Base-by-base conservation (phyloP, 2,888 invertebrate genomes). In the Minunthozetes semirufus region DNA sequence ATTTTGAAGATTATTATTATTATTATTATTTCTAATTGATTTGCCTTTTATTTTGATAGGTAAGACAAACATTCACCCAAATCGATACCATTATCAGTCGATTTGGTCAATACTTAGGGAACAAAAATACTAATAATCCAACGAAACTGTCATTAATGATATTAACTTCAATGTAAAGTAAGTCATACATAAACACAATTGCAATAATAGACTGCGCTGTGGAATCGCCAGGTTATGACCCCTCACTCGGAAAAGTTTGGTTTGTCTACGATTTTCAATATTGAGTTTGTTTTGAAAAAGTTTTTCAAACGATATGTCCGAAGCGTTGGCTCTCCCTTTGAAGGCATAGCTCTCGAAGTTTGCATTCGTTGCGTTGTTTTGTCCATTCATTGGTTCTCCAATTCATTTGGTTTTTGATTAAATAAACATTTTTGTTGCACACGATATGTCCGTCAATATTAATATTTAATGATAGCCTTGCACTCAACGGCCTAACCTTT, bases 391-490 rank as follows among this genome's bases (percentile, higher is more conserved):
- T 66, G 33, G 3, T 8, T 17, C 13, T n/a, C 6, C 25, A 38
- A 66, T 66, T 19, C 38, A 66, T 66, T 66, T 19, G 38, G 8
- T 27, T 59, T 66, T 29, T 66, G 66, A 66, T 66, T 66, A 66
- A 66, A 66, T 66, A 66, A 66, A 66, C 66, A 66, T 66, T 66
- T 63, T 66, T 38, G 38, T 66, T 66, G 66, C 66, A 66, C 66
- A 66, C 66, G 66, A 66, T 19, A 66, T 66, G 66, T 66, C 66
- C 33, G 66, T 66, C 66, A 66, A 66, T 66, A 66, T 66, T 66
- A 66, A 66, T 66, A 66, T 66, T 66, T 66, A 66, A 66, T 38
- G 66, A 66, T 66, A 66, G 66, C 38, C 38, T 66, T 66, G 66
- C 66, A 66, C 66, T 66, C 66, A 38, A 66, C n/a, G 33, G 38